Base-by-base conservation (phyloP, 2,888 invertebrate species). In the Ochlodes sylvanus region DNA sequence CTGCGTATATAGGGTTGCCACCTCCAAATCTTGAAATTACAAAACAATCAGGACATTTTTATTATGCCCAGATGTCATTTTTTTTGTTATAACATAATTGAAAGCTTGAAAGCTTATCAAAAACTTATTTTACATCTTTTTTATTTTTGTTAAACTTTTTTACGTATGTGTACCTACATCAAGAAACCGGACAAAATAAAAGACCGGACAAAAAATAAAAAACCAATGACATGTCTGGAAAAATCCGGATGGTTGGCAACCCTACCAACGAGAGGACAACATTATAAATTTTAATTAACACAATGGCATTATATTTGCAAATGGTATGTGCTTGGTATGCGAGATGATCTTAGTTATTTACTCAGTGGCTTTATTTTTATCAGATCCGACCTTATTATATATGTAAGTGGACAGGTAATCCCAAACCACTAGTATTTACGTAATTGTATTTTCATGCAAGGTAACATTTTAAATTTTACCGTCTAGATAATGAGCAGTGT, bases 231-330 rank as follows among this genome's bases (percentile, higher is more conserved):
- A 2, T 27, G 27, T 27, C 27, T 5, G 2, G 27, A 4, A 2
- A 27, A 2, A 27, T n/a, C 27, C 5, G 27, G 27, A 27, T 27
- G 5, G 5, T 27, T 27, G 27, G 27, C 27, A 27, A 27, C 27
- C 27, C 27, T 27, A 27, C 2, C 27, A 27, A 27, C 27, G 27
- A 27, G 27, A 27, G 38, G 66, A 66, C 67, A 50, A 64, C 67
- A 70, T 72, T 72, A 70, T 72, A 72, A 72, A 72, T 72, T 70
- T 67, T 70, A 69, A 72, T 72, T 69, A 72, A 64, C 70, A 66
- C 57, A 63, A 58, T 56, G 21, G 52, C 54, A 68, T 58, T 62
- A 56, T 61, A 67, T 61, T 67, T 67, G 66, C 60, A 61, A 67
- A 67, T 61, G 19, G 54, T 47, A 47, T 61, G 52, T 27, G 42